phyloP scores from a whole-genome alignment of 2,888 invertebrate species.

The Diadegma fenestrale region DNA sequence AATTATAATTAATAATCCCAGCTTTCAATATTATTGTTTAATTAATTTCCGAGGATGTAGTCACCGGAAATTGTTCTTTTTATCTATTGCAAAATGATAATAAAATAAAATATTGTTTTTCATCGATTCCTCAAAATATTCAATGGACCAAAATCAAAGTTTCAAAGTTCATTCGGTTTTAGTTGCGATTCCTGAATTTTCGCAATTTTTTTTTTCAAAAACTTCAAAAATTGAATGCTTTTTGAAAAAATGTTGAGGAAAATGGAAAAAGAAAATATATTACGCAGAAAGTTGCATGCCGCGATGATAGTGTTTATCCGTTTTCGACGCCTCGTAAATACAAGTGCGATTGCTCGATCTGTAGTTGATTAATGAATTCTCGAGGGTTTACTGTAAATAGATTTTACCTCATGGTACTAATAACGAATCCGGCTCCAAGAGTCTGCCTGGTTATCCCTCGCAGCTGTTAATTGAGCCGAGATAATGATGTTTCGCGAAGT shows the following conservation, averaged over 20 bases:
- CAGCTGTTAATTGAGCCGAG: conserved; percentile 65
- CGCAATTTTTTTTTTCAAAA: background rate
- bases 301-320: background rate
- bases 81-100: background rate
- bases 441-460: conserved; percentile 41
- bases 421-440: conserved; percentile 42
- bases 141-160: too few species aligned
- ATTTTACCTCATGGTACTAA: conserved; percentile 44
- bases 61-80: background rate
- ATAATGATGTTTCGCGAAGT: conserved; percentile 57
- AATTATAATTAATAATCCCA: too few species aligned
- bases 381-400: conserved; percentile 39
- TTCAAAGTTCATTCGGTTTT: too few species aligned
- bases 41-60: too few species aligned
- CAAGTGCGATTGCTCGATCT: conserved; percentile 32
- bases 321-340: conserved; percentile 1
- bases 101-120: background rate
- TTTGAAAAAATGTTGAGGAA: background rate
- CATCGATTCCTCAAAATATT: too few species aligned
- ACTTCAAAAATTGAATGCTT: background rate
- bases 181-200: too few species aligned
- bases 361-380: conserved; percentile 45
- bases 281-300: background rate
- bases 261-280: background rate
- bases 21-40: too few species aligned